A percentile compares a stretch with the other conserved stretches of the same genome.
These are phyloP conservation scores for Fregata magnificens DNA, from an alignment of 2,113 vertebrate genomes.

Conservation along the genomic window DNA sequence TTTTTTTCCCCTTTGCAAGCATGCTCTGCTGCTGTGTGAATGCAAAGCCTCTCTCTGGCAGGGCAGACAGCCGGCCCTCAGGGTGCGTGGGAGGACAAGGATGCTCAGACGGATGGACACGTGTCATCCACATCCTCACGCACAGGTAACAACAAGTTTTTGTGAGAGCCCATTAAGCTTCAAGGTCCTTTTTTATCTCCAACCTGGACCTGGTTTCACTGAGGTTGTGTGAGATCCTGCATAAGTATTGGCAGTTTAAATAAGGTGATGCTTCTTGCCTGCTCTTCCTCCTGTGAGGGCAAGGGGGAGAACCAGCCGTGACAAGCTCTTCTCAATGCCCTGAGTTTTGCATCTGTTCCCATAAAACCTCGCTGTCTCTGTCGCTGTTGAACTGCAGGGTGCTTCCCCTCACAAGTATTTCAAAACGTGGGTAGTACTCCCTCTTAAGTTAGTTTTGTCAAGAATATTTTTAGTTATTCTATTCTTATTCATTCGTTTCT, in stretches of 20 bases:
- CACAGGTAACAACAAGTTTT: not conserved
- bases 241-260: not conserved
- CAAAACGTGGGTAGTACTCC: not conserved
- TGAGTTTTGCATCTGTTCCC: not conserved
- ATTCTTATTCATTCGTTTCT: too few relatives aligned
- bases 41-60: not conserved
- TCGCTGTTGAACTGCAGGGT: not conserved
- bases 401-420: not conserved
- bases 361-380: rapidly evolving
- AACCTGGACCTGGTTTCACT: not conserved
- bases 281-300: not conserved
- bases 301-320: not conserved
- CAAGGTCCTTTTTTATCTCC: not conserved
- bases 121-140: not conserved
- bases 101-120: too few relatives aligned
- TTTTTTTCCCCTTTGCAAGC: not conserved
- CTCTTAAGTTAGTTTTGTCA: not conserved
- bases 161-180: not conserved
- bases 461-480: not conserved
- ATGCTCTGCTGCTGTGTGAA: not conserved
- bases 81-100: not conserved
- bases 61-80: not conserved
- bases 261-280: not conserved
- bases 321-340: not conserved
- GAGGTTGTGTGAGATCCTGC: not conserved